Percentiles rank a stretch among this genome's conserved stretches.
Conservation (phyloP, 2,888 invertebrate genomes). For the Muscina levida region DNA sequence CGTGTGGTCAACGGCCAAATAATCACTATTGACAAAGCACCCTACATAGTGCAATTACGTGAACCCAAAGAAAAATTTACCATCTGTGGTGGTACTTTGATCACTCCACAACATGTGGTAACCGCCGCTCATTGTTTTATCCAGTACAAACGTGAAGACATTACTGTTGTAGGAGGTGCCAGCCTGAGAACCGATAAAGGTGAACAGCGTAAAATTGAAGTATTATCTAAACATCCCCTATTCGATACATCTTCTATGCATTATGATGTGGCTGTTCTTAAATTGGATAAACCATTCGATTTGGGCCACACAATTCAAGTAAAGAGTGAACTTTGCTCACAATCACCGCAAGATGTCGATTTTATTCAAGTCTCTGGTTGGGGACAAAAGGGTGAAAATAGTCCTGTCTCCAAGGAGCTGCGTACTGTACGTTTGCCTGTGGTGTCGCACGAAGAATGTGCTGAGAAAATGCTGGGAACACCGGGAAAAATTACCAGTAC, state of each 20-base stretch:
- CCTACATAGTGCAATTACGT: not conserved
- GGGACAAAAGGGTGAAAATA: not conserved
- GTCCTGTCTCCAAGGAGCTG: not conserved
- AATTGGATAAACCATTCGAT: not conserved
- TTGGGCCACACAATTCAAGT: not conserved
- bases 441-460: not conserved
- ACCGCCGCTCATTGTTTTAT: slow-evolving; percentile 9
- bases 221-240: not conserved
- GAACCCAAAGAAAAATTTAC: not conserved
- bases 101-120: not conserved
- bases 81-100: not conserved
- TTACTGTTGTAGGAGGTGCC: not conserved
- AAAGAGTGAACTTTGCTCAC: not conserved
- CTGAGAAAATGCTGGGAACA: not conserved
- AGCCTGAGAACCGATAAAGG: not conserved
- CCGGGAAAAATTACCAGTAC: not conserved
- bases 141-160: not conserved
- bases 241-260: not conserved
- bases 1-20: not conserved
- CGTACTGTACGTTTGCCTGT: not conserved
- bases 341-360: not conserved
- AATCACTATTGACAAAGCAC: not conserved
- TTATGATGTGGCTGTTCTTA: not conserved
- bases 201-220: not conserved
- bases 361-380: not conserved